A percentile compares a stretch with the other conserved stretches of the same genome.
phyloP scores from a whole-genome alignment of 2,797 vertebrate genomes.

The Sebastes iracundus region DNA sequence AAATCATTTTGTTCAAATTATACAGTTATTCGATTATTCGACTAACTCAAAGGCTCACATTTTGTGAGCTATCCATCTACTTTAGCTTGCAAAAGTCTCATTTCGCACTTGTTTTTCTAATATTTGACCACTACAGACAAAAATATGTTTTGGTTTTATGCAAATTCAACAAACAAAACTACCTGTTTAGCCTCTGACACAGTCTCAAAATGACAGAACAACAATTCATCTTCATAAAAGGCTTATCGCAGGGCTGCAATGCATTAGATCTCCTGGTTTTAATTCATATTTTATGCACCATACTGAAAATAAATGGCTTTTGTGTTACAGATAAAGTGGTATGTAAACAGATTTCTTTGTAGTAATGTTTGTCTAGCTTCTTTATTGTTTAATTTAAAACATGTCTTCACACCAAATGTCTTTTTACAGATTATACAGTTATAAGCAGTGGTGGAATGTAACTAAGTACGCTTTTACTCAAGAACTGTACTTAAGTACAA shows the following conservation, averaged over 20 bases:
- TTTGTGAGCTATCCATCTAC: not conserved
- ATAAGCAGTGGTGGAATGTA: too few species aligned
- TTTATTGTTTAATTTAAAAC: not conserved
- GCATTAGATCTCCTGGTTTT: not conserved
- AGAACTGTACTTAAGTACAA: too few species aligned
- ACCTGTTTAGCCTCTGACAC: not conserved
- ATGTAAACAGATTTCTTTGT: not conserved
- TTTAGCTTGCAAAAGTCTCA: not conserved
- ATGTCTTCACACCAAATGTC: not conserved
- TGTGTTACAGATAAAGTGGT: not conserved
- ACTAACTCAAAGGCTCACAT: too few species aligned
- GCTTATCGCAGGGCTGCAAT: not conserved
- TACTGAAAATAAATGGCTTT: not conserved
- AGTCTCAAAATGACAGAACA: not conserved
- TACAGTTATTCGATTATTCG: too few species aligned
- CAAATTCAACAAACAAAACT: not conserved
- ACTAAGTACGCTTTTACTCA: accelerated
- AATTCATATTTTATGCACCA: not conserved
- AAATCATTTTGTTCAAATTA: too few species aligned
- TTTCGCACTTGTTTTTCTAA: not conserved
- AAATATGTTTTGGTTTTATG: not conserved
- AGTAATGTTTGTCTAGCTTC: not conserved
- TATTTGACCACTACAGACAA: not conserved
- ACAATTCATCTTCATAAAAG: not conserved
- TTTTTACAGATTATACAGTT: too few species aligned